Evolutionary conservation across 2,113 vertebrate genomes (phyloP).

Genomic region (Ardeotis arabs): DNA sequence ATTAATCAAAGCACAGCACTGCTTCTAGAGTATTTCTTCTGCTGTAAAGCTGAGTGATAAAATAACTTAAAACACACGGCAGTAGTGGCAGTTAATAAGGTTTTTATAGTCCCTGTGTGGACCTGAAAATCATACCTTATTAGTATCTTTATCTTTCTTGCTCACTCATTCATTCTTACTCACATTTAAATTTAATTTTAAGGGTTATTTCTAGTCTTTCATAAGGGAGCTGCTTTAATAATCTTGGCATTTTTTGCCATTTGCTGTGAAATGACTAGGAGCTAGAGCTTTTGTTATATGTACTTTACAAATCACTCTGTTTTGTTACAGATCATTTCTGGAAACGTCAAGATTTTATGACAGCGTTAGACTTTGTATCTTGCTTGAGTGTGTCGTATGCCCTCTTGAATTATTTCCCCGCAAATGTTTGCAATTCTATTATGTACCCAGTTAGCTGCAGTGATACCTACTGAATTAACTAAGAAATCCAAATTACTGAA

Average conservation of each 20-base stretch:
- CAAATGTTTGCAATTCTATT: slow-evolving; percentile 30
- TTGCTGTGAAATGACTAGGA: slow-evolving; percentile 47
- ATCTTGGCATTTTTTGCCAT: slow-evolving; percentile 42
- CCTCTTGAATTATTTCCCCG: slow-evolving; percentile 26
- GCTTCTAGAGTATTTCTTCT: slow-evolving; percentile 72
- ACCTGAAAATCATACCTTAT: slow-evolving; percentile 82
- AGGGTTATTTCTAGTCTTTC: slow-evolving; percentile 38
- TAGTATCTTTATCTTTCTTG: slow-evolving; percentile 82
- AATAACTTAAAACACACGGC: slow-evolving; percentile 74
- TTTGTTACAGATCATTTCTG: slow-evolving; percentile 39
- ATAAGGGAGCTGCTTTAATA: slow-evolving; percentile 62
- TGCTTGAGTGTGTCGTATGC: not conserved
- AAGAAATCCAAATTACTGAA: slow-evolving; percentile 60
- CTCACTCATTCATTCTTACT: slow-evolving; percentile 72
- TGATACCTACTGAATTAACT: slow-evolving; percentile 63
- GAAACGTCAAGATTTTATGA: slow-evolving; percentile 21
- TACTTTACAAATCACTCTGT: slow-evolving; percentile 21
- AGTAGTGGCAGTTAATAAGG: slow-evolving; percentile 76
- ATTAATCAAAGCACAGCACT: slow-evolving; percentile 74
- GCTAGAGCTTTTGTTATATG: slow-evolving; percentile 26
- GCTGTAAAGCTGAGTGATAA: slow-evolving; percentile 72
- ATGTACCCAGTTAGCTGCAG: slow-evolving; percentile 13
- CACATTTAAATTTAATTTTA: slow-evolving; percentile 76
- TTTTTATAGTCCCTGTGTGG: slow-evolving; percentile 79
- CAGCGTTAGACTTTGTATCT: slow-evolving; percentile 18